These are phyloP conservation scores for Neodontobutis hainanensis DNA, from an alignment of 2,113 vertebrate genomes.

Conservation along the genomic window DNA sequence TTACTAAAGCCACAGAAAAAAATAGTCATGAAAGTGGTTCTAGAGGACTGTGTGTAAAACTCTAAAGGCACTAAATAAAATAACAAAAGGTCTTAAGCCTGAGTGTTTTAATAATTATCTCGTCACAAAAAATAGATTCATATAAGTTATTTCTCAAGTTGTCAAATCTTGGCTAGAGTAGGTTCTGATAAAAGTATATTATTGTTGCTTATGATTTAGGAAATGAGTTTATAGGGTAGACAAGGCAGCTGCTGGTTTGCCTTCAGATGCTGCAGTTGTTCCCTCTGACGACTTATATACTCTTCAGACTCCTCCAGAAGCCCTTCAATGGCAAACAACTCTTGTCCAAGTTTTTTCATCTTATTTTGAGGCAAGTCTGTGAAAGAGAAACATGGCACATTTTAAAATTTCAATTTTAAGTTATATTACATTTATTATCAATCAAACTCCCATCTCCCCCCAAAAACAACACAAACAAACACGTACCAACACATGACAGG, in stretches of 20 bases:
- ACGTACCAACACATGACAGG: constrained; percentile 65
- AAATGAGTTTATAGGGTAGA: too few species aligned
- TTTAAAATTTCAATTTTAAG: too few species aligned
- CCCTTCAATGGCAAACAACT: constrained; percentile 55
- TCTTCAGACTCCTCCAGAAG: constrained; percentile 74
- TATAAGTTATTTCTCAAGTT: too few species aligned
- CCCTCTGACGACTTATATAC: constrained; percentile 56
- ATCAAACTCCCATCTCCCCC: too few species aligned
- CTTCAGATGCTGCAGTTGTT: constrained; percentile 70
- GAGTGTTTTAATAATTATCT: too few species aligned
- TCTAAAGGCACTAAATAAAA: too few species aligned
- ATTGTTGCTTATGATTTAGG: too few species aligned
- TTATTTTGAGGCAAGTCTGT: constrained; percentile 71
- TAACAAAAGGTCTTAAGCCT: too few species aligned
- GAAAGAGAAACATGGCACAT: not conserved
- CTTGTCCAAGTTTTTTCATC: constrained; percentile 68
- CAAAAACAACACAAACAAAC: not conserved
- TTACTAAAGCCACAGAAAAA: not conserved
- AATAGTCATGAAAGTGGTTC: not conserved
- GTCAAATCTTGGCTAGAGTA: too few species aligned
- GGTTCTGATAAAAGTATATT: too few species aligned
- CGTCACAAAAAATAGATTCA: too few species aligned
- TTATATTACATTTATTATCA: not conserved
- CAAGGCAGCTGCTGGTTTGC: constrained; percentile 38
- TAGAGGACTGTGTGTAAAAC: not conserved